Percentiles rank a stretch among this genome's conserved stretches.
Evolutionary conservation across 2,888 invertebrate genomes (phyloP).

Genomic region (Cheilosia vernalis): DNA sequence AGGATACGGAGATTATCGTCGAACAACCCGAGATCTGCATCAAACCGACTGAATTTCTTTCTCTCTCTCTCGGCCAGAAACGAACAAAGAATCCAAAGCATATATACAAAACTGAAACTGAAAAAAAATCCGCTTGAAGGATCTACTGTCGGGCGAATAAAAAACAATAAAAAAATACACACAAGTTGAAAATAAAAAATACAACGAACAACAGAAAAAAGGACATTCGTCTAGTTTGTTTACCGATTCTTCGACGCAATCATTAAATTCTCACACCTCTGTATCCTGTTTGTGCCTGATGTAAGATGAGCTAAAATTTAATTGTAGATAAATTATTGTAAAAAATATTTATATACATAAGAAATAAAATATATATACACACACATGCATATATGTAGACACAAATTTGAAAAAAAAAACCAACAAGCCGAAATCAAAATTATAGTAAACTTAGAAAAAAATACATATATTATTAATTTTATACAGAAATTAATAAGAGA

Average conservation of each 20-base stretch:
- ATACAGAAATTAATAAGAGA: conserved; percentile 28
- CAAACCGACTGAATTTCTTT: conserved; percentile 19
- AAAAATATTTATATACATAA: conserved; percentile 60
- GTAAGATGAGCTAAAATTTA: conserved; percentile 74
- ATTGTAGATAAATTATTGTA: conserved; percentile 67
- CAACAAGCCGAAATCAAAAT: conserved; percentile 41
- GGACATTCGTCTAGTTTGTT: conserved; percentile 33
- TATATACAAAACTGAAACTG: neutral
- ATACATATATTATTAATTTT: conserved; percentile 41
- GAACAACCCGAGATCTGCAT: conserved; percentile 50
- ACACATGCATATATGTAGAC: conserved; percentile 64
- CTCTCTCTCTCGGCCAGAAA: neutral
- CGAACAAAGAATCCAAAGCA: conserved; percentile 22
- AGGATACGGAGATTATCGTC: conserved; percentile 56
- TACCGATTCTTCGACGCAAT: conserved; percentile 60
- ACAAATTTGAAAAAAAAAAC: conserved; percentile 24
- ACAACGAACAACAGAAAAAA: conserved; percentile 17
- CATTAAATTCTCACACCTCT: conserved; percentile 55
- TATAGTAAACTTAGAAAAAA: conserved; percentile 30
- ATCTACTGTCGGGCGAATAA: conserved; percentile 18
- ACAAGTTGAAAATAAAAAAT: conserved; percentile 35
- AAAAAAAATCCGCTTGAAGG: conserved; percentile 26
- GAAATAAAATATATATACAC: conserved; percentile 58
- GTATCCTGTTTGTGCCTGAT: conserved; percentile 74
- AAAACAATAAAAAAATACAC: conserved; percentile 38